phyloP scores from a whole-genome alignment of 2,888 invertebrate species.

The Heliconius cydno region DNA sequence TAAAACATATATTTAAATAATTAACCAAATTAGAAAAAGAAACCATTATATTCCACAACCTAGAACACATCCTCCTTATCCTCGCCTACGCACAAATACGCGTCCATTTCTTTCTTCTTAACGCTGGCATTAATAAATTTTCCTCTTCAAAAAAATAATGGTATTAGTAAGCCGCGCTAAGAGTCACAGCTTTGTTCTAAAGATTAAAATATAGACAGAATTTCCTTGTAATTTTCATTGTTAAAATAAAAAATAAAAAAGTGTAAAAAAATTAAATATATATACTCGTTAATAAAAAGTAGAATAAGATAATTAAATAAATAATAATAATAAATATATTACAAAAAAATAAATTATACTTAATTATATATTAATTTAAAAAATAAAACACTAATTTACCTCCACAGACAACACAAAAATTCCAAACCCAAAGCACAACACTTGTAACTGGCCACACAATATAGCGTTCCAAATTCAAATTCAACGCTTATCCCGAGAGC shows the following conservation, averaged over 20 bases:
- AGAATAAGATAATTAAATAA: too few species aligned
- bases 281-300: not conserved
- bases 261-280: too few species aligned
- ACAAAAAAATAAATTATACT: too few species aligned
- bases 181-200: not conserved
- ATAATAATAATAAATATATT: too few species aligned
- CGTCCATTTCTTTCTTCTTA: not conserved
- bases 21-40: not conserved
- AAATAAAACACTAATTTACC: slow-evolving; percentile 35
- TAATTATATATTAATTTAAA: not conserved
- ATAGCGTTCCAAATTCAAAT: slow-evolving; percentile 52
- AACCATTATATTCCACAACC: not conserved
- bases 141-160: slow-evolving; percentile 15
- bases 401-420: slow-evolving; percentile 25
- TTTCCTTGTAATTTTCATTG: not conserved
- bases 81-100: slow-evolving; percentile 17
- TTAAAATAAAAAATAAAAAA: not conserved
- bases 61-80: not conserved
- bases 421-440: slow-evolving; percentile 22
- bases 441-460: slow-evolving; percentile 41
- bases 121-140: slow-evolving; percentile 4
- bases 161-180: slow-evolving; percentile 1
- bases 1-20: not conserved
- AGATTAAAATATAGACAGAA: not conserved
- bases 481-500: slow-evolving; percentile 57